These are phyloP conservation scores for Hoplostethus atlanticus DNA, from an alignment of 2,797 vertebrate species.

Conservation along the genomic window DNA sequence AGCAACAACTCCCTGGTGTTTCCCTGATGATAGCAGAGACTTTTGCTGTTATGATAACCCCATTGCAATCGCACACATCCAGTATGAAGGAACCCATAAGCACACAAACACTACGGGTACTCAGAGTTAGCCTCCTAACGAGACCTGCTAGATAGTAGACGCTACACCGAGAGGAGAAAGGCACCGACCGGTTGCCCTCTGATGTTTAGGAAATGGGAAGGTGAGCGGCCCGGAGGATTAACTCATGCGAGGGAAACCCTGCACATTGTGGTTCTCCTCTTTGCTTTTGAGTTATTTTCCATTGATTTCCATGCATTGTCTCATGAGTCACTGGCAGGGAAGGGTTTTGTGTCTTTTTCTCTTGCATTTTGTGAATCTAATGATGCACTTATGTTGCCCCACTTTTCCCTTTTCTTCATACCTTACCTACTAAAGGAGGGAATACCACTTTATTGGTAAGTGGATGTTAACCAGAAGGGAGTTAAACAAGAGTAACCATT, in stretches of 20 bases:
- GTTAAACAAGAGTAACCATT: slow-evolving; percentile 92
- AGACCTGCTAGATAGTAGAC: slow-evolving; percentile 21
- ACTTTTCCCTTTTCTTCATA: slow-evolving; percentile 99
- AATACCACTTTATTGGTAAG: slow-evolving; percentile 99
- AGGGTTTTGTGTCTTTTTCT: slow-evolving; percentile 98
- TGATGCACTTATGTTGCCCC: slow-evolving; percentile 99
- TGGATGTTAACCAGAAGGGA: slow-evolving; percentile 99
- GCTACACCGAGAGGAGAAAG: slow-evolving; percentile 18
- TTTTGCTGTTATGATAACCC: background rate
- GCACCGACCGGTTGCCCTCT: slow-evolving; percentile 41
- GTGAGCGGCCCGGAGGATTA: slow-evolving; percentile 61
- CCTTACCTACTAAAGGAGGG: slow-evolving; percentile 99
- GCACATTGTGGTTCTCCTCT: slow-evolving; percentile 81
- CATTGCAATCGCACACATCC: background rate
- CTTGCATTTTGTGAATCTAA: slow-evolving; percentile 99
- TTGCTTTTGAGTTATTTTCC: slow-evolving; percentile 81
- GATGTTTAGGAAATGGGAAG: slow-evolving; percentile 45
- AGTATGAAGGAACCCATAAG: background rate
- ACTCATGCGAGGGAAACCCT: slow-evolving; percentile 78
- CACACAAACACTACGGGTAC: background rate
- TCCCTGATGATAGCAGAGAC: background rate
- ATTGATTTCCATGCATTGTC: slow-evolving; percentile 88
- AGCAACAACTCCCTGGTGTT: slow-evolving; percentile 33
- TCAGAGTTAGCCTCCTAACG: background rate
- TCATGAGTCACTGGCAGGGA: slow-evolving; percentile 90